Evolutionary conservation across 2,888 invertebrate species (phyloP).

Genomic region (Nomada fabriciana): DNA sequence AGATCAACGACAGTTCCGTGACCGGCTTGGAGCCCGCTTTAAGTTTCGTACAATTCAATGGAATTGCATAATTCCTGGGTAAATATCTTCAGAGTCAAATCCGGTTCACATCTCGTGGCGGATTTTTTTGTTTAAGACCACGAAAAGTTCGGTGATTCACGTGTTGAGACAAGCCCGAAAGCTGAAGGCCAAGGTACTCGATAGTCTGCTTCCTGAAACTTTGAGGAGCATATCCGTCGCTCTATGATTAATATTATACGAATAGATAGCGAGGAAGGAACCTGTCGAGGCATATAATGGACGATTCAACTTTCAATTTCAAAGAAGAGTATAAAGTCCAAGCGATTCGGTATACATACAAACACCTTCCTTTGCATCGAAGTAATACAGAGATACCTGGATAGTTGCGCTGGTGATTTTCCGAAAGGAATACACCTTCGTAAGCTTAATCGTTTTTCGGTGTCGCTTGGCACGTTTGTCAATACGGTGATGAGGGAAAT

Average conservation of each 20-base stretch:
- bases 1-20: slow-evolving; percentile 54
- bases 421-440: neutral
- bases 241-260: too few relatives aligned
- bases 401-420: slow-evolving; percentile 1
- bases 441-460: slow-evolving; percentile 41
- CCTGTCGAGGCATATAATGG: neutral
- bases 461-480: slow-evolving; percentile 24
- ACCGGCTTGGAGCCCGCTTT: slow-evolving; percentile 29
- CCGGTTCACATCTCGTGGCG: slow-evolving; percentile 9
- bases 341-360: slow-evolving; percentile 4
- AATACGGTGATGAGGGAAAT: neutral
- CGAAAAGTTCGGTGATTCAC: neutral
- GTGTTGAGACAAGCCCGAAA: neutral
- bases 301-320: slow-evolving; percentile 36
- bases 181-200: neutral
- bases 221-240: neutral
- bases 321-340: slow-evolving; percentile 3
- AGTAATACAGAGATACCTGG: neutral
- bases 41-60: slow-evolving; percentile 27
- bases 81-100: slow-evolving; percentile 19
- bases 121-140: neutral
- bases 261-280: neutral
- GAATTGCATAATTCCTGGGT: slow-evolving; percentile 42
- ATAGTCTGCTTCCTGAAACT: too few relatives aligned
- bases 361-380: neutral